Percentiles rank a stretch among this genome's conserved stretches.
Evolutionary conservation across 2,797 vertebrate species (phyloP).

Genomic region (Notamacropus eugenii): DNA sequence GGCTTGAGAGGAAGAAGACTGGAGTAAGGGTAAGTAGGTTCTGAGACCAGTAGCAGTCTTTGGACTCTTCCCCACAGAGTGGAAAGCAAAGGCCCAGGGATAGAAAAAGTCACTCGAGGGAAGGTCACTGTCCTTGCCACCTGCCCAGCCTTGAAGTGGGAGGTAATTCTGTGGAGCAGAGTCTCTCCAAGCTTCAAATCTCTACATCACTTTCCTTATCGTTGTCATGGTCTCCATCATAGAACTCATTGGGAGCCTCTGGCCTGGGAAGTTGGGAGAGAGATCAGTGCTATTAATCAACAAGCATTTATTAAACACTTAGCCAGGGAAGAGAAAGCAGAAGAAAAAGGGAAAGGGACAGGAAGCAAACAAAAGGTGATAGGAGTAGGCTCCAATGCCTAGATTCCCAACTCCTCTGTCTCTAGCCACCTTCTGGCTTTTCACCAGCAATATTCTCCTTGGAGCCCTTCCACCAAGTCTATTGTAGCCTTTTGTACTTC

Average conservation of each 20-base stretch:
- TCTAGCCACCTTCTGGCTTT: neutral
- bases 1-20: constrained; percentile 29
- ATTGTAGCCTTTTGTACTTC: neutral
- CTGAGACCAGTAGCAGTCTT: constrained; percentile 61
- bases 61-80: constrained; percentile 38
- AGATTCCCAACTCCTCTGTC: neutral
- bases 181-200: constrained; percentile 87
- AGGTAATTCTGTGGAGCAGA: constrained; percentile 38
- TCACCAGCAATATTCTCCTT: neutral
- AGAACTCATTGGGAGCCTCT: constrained; percentile 96
- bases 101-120: neutral
- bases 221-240: constrained; percentile 97
- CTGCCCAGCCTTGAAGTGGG: constrained; percentile 45
- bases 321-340: neutral
- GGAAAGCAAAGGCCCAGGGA: neutral
- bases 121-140: constrained; percentile 55
- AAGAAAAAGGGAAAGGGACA: neutral
- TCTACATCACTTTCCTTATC: constrained; percentile 99
- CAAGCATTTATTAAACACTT: neutral
- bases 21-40: constrained; percentile 58
- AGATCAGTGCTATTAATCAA: constrained; percentile 44
- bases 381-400: neutral
- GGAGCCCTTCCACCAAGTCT: neutral
- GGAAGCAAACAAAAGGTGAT: neutral
- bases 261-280: constrained; percentile 86